Conservation (phyloP, 2,113 vertebrate genomes). For the Lepisosteus osseus region DNA sequence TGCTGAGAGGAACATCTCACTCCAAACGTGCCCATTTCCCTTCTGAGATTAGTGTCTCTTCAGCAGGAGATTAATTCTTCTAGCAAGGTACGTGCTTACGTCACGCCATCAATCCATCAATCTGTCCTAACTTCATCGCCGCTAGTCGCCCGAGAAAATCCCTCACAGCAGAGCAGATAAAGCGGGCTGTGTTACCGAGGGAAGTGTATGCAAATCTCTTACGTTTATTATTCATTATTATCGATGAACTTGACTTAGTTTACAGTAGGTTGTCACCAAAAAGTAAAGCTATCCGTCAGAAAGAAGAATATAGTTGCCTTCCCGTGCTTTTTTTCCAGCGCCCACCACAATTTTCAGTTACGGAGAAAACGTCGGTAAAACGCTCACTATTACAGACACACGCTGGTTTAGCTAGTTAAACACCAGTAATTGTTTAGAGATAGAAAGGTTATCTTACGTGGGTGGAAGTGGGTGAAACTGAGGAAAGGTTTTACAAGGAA, state of each 20-base stretch:
- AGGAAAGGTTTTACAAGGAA: neutral
- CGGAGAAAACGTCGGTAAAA: too few species aligned
- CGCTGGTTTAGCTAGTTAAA: too few species aligned
- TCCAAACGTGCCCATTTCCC: conserved; percentile 52
- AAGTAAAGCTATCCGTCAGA: too few species aligned
- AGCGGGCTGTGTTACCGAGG: too few species aligned
- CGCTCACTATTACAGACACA: too few species aligned
- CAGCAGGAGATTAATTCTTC: conserved; percentile 58
- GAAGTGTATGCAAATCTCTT: too few species aligned
- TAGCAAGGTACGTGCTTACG: conserved; percentile 62
- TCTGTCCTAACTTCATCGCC: conserved; percentile 47
- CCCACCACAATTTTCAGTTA: too few species aligned
- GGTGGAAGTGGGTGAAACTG: conserved; percentile 8
- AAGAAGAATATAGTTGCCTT: too few species aligned
- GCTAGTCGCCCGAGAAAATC: conserved; percentile 12
- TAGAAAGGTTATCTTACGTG: conserved; percentile 19
- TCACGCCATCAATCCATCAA: conserved; percentile 57
- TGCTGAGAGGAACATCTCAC: conserved; percentile 32
- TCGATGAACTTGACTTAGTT: too few species aligned
- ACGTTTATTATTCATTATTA: too few species aligned
- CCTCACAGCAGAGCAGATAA: neutral
- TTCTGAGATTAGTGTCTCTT: conserved; percentile 61
- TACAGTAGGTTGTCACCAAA: too few species aligned
- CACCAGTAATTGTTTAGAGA: neutral
- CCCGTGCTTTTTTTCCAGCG: too few species aligned